A percentile compares a stretch with the other conserved stretches of the same genome.
Conservation (phyloP, 2,888 invertebrate genomes). For the Eupsilia transversa region DNA sequence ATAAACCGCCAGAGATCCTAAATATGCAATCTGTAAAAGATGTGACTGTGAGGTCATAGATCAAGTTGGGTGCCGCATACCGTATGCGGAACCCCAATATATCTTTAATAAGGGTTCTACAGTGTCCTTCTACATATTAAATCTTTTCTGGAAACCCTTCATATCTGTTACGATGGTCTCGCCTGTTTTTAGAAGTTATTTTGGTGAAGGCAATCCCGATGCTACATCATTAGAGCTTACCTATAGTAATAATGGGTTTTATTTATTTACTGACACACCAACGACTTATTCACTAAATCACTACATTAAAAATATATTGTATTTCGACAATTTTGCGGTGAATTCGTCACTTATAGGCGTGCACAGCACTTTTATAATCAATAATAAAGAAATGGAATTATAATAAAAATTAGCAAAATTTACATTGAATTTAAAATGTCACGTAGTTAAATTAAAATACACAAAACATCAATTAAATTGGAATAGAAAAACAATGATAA, state of each 20-base stretch:
- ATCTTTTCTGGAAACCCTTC: slow-evolving; percentile 47
- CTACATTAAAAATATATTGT: too few species aligned
- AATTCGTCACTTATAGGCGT: too few species aligned
- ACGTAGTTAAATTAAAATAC: too few species aligned
- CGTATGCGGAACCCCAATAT: slow-evolving; percentile 62
- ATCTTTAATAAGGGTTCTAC: slow-evolving; percentile 66
- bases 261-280: too few species aligned
- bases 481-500: too few species aligned
- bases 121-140: slow-evolving; percentile 57
- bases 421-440: too few species aligned
- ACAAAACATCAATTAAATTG: too few species aligned
- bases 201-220: slow-evolving; percentile 20
- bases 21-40: slow-evolving; percentile 57
- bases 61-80: slow-evolving; percentile 50
- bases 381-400: too few species aligned
- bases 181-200: slow-evolving; percentile 33
- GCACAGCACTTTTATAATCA: too few species aligned
- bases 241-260: not conserved
- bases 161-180: slow-evolving; percentile 43
- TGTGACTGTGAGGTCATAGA: slow-evolving; percentile 51
- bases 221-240: slow-evolving; percentile 19
- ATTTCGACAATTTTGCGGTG: too few species aligned
- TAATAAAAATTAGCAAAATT: too few species aligned
- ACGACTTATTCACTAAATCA: too few species aligned
- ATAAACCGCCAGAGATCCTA: slow-evolving; percentile 30